Conservation (phyloP, 2,113 vertebrate genomes). For the Amia ocellicauda region DNA sequence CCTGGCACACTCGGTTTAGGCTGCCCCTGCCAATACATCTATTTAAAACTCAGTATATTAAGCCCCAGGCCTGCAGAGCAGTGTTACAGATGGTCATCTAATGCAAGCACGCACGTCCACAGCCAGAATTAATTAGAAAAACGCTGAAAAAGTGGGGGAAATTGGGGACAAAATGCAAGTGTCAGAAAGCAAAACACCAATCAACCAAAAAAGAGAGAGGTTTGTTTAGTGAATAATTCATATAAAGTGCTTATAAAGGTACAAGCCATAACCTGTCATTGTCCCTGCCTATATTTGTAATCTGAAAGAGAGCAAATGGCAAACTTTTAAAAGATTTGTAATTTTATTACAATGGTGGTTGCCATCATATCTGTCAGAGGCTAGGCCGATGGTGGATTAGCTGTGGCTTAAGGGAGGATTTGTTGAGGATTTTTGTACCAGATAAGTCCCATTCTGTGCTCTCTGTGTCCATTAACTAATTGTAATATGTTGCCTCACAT, state of each 20-base stretch:
- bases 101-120: slow-evolving; percentile 33
- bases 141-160: slow-evolving; percentile 38
- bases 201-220: too few relatives aligned
- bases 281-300: too few relatives aligned
- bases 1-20: slow-evolving; percentile 20
- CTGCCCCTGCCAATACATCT: slow-evolving; percentile 38
- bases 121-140: slow-evolving; percentile 14
- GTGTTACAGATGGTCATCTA: slow-evolving; percentile 54
- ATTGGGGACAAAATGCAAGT: slow-evolving; percentile 42
- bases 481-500: slow-evolving; percentile 34
- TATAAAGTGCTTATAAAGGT: too few relatives aligned
- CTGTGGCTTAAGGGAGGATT: slow-evolving; percentile 43
- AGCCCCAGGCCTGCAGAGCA: slow-evolving; percentile 40
- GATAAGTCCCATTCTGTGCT: slow-evolving; percentile 34
- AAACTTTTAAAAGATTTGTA: slow-evolving; percentile 13
- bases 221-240: too few relatives aligned
- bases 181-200: too few relatives aligned
- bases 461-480: slow-evolving; percentile 42
- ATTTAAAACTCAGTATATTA: slow-evolving; percentile 47
- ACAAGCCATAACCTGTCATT: too few relatives aligned
- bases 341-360: background rate
- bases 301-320: slow-evolving; percentile 5
- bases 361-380: slow-evolving; percentile 17
- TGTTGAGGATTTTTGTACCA: slow-evolving; percentile 35
- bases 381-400: slow-evolving; percentile 36